These are phyloP conservation scores for Brachypalpus laphriformis DNA, from an alignment of 2,888 invertebrate genomes.

Conservation along the genomic window DNA sequence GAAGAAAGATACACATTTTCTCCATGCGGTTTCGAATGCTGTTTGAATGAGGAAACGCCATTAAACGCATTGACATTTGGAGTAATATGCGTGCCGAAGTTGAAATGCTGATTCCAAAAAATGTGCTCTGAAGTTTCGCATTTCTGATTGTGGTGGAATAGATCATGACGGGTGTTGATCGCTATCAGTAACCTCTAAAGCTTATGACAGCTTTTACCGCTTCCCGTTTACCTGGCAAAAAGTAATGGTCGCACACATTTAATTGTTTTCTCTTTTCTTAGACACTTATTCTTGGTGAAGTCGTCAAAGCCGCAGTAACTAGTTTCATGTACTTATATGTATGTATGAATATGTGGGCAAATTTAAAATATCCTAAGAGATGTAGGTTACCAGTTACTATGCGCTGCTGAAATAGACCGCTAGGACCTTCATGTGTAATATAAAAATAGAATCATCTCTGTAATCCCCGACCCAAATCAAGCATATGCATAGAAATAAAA, in stretches of 20 bases:
- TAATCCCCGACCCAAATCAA: too few species aligned
- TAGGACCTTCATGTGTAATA: too few species aligned
- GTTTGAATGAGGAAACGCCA: conserved; percentile 58
- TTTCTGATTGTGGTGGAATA: neutral
- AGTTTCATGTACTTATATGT: too few species aligned
- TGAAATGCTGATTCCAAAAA: neutral
- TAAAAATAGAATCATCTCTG: too few species aligned
- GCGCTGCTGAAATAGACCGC: too few species aligned
- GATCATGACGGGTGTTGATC: neutral
- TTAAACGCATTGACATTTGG: conserved; percentile 23
- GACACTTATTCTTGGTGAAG: too few species aligned
- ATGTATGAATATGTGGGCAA: too few species aligned
- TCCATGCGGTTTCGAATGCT: conserved; percentile 6
- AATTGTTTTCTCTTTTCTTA: neutral
- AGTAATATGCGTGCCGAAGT: neutral
- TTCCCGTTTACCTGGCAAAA: neutral
- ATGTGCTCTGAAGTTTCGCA: neutral
- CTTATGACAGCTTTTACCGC: neutral
- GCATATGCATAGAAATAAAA: too few species aligned
- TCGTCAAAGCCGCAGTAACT: too few species aligned
- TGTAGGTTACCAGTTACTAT: too few species aligned
- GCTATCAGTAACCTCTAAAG: neutral
- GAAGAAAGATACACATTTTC: conserved; percentile 39
- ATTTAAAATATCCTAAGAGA: too few species aligned
- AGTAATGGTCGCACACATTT: neutral